Evolutionary conservation across 2,888 invertebrate genomes (phyloP).

Genomic region (Lasioglossum vierecki): DNA sequence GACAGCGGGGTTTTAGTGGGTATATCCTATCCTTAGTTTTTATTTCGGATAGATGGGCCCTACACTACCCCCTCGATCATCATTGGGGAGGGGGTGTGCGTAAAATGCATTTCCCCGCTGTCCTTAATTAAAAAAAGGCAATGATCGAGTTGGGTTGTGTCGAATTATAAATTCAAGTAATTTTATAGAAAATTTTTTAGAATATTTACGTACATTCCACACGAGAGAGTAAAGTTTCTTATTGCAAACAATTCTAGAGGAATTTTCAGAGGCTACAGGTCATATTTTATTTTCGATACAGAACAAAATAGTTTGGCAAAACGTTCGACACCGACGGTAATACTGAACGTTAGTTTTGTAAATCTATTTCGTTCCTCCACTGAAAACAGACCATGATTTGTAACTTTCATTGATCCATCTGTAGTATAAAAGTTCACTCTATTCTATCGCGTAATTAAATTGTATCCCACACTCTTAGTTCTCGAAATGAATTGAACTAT

Average conservation of each 20-base stretch:
- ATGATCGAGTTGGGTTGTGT: no score
- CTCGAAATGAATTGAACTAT: background rate
- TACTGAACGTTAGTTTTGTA: background rate
- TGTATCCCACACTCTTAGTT: background rate
- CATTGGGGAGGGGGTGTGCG: no score
- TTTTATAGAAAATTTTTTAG: no score
- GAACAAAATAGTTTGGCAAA: background rate
- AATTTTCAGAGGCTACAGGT: background rate
- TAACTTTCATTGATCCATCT: background rate
- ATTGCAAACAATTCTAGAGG: background rate
- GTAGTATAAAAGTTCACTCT: background rate
- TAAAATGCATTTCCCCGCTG: no score
- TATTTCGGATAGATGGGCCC: no score
- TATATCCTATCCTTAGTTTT: no score
- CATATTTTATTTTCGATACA: background rate
- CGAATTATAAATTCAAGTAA: no score
- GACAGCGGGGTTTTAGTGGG: no score
- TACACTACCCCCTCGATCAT: no score
- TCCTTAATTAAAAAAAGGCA: no score
- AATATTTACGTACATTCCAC: background rate
- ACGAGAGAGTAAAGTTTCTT: background rate
- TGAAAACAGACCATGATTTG: constrained; percentile 1
- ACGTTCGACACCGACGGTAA: background rate
- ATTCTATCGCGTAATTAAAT: background rate
- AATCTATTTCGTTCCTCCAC: background rate